These are phyloP conservation scores for Heterodera schachtii DNA, from an alignment of 1,140 invertebrate genomes.

Conservation along the genomic window DNA sequence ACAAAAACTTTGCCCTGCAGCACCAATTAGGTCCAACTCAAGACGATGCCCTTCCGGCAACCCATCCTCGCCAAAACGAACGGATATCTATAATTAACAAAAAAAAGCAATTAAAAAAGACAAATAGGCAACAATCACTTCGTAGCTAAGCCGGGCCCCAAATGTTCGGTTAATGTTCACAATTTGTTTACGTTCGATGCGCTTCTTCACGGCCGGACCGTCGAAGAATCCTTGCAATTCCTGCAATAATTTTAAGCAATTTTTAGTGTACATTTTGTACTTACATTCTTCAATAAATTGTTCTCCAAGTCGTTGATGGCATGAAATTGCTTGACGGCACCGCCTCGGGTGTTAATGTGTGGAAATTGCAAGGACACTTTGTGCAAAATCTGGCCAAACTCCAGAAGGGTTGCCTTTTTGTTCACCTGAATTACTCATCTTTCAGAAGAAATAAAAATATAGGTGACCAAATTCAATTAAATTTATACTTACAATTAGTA, in stretches of 20 bases:
- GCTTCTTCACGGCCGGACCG: conserved; percentile 37
- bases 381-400: conserved; percentile 80
- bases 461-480: too few species aligned
- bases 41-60: conserved; percentile 81
- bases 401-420: conserved; percentile 81
- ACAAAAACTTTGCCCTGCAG: conserved; percentile 98
- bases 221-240: conserved; percentile 55
- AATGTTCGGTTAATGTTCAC: conserved; percentile 90
- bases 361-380: conserved; percentile 86
- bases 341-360: conserved; percentile 85
- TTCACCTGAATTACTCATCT: conserved; percentile 59
- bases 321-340: conserved; percentile 76
- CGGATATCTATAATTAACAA: conserved; percentile 70
- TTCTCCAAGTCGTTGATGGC: conserved; percentile 52
- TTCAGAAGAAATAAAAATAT: too few species aligned
- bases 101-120: conserved; percentile 66
- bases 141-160: conserved; percentile 87
- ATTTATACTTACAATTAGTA: too few species aligned
- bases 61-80: conserved; percentile 84
- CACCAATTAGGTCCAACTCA: conserved; percentile 83
- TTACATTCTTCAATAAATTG: conserved; percentile 36
- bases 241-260: background rate
- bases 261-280: background rate
- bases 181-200: conserved; percentile 79
- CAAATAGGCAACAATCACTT: conserved; percentile 67